These are phyloP conservation scores for Nomada flava DNA, from an alignment of 2,888 invertebrate genomes.

Conservation along the genomic window DNA sequence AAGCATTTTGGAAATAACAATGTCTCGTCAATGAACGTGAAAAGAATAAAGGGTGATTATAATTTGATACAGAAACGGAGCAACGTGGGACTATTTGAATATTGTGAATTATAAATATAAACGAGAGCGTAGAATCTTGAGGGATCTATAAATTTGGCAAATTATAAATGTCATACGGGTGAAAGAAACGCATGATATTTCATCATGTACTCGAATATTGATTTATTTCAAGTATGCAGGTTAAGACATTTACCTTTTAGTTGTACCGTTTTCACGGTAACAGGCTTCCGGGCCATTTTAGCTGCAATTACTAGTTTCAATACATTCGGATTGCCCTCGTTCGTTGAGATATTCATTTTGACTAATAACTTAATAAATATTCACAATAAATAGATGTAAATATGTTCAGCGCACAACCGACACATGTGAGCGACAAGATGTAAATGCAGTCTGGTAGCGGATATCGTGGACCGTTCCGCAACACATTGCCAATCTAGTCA, in stretches of 20 bases:
- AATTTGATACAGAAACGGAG: background rate
- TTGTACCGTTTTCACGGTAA: slow-evolving; percentile 86
- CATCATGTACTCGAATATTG: slow-evolving; percentile 41
- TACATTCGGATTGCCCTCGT: slow-evolving; percentile 91
- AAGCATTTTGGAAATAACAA: background rate
- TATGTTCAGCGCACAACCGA: slow-evolving; percentile 77
- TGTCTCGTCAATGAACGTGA: background rate
- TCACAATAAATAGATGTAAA: slow-evolving; percentile 78
- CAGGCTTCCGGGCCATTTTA: slow-evolving; percentile 86
- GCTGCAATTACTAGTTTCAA: slow-evolving; percentile 90
- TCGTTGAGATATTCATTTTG: slow-evolving; percentile 90
- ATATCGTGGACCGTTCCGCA: slow-evolving; percentile 5
- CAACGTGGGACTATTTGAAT: background rate
- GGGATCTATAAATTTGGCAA: background rate
- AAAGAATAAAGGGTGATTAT: background rate
- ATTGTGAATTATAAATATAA: background rate
- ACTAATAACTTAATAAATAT: slow-evolving; percentile 78
- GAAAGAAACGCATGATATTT: slow-evolving; percentile 43
- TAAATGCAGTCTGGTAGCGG: slow-evolving; percentile 47
- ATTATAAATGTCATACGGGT: slow-evolving; percentile 2
- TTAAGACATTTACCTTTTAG: slow-evolving; percentile 86
- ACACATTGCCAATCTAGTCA: slow-evolving; percentile 20
- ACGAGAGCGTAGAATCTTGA: no score
- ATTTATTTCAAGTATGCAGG: slow-evolving; percentile 40
- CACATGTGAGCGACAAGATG: slow-evolving; percentile 76